Evolutionary conservation across 2,797 vertebrate species (phyloP), one percentile per base, ranked within the genome.

Genomic region (Cirrhinus molitorella): DNA sequence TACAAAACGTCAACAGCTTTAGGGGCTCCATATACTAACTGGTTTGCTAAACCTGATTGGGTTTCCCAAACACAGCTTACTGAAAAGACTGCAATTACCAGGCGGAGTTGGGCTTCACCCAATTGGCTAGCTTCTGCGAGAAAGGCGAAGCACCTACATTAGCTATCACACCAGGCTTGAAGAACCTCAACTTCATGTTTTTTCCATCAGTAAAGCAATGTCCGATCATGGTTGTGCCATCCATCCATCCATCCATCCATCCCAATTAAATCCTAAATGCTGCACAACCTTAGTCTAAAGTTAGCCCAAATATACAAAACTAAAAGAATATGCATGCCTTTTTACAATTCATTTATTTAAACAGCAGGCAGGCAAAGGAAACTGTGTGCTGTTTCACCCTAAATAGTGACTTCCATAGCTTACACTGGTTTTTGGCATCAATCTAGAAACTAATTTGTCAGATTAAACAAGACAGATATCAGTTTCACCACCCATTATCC

Each of bases 71-170:
- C 47, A 72, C 67, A 63, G 57, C 49, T 65, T 37, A 72, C 25
- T 78, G 66, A 73, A 73, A 82, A 85, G 66, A 74, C 55, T 34
- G 34, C 75, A 76, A 81, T 72, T 85, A 85, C 66, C 47, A 31
- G 25, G 25, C 2, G 0, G 57, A 72, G 34, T 17, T 67, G 57
- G 40, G 77, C 55, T 31, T 78, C 21, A 17, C 23, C 47, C 37
- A 61, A 59, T 5, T 25, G 25, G 43, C 47, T 53, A 55, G 31
- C 4, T 10, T 66, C 31, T 28, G 43, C 45, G 6, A 59, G 51
- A 34, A 66, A 43, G 31, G 17, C 43, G 0, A 31, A 55, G 74
- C 34, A 31, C 9, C 45, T 79, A 70, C n/a, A 80, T 84, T 66
- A 57, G 55, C 19, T 28, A 13, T 17, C 11, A 47, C 28, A 71